Evolutionary conservation across 2,797 vertebrate species (phyloP).

Genomic region (Acridotheres tristis): DNA sequence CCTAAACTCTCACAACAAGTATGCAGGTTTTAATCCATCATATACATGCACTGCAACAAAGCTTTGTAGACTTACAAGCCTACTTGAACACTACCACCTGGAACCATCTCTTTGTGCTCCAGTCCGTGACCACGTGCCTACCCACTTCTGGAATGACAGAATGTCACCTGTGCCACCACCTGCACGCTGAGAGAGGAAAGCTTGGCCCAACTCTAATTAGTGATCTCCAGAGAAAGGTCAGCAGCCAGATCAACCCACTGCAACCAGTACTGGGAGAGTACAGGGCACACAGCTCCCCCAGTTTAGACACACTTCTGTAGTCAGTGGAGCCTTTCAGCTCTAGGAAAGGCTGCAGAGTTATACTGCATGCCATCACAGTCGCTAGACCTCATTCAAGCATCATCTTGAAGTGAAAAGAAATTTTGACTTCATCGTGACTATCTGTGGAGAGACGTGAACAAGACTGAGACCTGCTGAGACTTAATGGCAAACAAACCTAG

Average conservation of each 20-base stretch:
- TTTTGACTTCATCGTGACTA: neutral
- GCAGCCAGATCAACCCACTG: neutral
- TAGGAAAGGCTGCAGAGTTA: neutral
- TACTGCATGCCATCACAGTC: neutral
- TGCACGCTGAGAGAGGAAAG: neutral
- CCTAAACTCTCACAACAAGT: neutral
- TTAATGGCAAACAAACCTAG: neutral
- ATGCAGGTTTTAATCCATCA: neutral
- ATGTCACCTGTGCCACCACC: neutral
- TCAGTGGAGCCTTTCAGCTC: neutral
- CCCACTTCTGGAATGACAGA: neutral
- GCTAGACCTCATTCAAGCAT: neutral
- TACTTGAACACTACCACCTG: neutral
- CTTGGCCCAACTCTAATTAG: neutral
- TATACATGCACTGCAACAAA: neutral
- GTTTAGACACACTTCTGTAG: neutral
- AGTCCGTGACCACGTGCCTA: fast-evolving
- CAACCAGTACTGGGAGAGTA: neutral
- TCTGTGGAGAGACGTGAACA: neutral
- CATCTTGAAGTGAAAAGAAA: neutral
- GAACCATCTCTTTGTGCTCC: neutral
- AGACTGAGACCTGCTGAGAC: neutral
- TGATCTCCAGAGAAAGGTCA: fast-evolving
- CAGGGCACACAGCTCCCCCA: neutral
- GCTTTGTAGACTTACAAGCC: neutral